A percentile compares a stretch with the other conserved stretches of the same genome.
Evolutionary conservation across 2,797 vertebrate species (phyloP).

Genomic region (Myotis findleyi): DNA sequence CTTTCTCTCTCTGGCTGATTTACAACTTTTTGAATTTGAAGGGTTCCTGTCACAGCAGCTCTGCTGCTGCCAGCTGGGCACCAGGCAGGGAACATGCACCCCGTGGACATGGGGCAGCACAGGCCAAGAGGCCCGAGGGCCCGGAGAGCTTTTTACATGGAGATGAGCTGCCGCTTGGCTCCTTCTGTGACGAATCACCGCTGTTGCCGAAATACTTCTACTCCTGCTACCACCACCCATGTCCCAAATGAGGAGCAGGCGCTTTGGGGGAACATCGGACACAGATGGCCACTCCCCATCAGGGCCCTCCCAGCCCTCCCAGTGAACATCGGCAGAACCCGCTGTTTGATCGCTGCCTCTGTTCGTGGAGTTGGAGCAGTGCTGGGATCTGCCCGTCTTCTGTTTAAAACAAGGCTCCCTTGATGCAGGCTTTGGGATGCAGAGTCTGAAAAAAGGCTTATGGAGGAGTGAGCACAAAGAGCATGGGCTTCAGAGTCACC

Average conservation of each 20-base stretch:
- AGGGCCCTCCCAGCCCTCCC: neutral
- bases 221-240: slow-evolving; percentile 86
- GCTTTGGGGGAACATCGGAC: slow-evolving; percentile 81
- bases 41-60: slow-evolving; percentile 84
- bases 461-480: neutral
- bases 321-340: neutral
- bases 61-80: slow-evolving; percentile 82
- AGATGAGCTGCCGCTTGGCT: slow-evolving; percentile 84
- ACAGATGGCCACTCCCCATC: slow-evolving; percentile 79
- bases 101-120: slow-evolving; percentile 80
- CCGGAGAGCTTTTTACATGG: slow-evolving; percentile 84
- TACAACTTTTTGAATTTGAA: slow-evolving; percentile 85
- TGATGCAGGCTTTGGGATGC: neutral
- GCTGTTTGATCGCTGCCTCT: neutral
- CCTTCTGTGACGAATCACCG: slow-evolving; percentile 83
- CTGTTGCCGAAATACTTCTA: slow-evolving; percentile 86
- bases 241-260: slow-evolving; percentile 83
- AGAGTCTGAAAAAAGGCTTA: neutral
- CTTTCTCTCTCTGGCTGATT: slow-evolving; percentile 27
- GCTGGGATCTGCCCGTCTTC: neutral
- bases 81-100: slow-evolving; percentile 83
- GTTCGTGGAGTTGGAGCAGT: neutral
- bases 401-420: slow-evolving; percentile 19
- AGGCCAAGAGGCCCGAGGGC: slow-evolving; percentile 72
- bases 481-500: neutral